phyloP scores from a whole-genome alignment of 2,797 vertebrate genomes.

The Myripristis jacobus region DNA sequence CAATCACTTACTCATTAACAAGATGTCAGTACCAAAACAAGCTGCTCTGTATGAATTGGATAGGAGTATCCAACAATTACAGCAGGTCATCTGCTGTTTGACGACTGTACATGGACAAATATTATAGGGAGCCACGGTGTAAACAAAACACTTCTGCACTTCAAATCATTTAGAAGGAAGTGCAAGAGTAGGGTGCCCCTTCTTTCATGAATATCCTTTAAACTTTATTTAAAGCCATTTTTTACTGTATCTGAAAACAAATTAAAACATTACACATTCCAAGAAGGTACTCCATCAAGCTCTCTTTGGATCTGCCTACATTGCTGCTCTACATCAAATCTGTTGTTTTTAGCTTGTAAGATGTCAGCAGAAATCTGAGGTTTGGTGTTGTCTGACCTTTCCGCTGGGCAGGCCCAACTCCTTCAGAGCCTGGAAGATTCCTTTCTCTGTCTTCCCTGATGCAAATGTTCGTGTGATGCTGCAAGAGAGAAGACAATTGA shows the following conservation, averaged over 20 bases:
- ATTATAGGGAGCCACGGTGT: not conserved
- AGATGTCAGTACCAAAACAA: not conserved
- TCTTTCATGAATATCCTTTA: too few relatives aligned
- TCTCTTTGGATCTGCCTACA: too few relatives aligned
- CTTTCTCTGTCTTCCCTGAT: slow-evolving; percentile 99
- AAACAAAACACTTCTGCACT: too few relatives aligned
- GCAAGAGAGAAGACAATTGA: not conserved
- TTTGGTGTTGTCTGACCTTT: slow-evolving; percentile 88
- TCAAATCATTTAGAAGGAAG: too few relatives aligned
- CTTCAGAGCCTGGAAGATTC: slow-evolving; percentile 98
- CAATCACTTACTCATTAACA: not conserved
- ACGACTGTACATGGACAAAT: not conserved
- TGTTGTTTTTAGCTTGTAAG: not conserved
- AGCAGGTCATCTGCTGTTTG: not conserved
- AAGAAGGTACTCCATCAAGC: too few relatives aligned
- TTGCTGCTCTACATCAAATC: too few relatives aligned
- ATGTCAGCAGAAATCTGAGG: not conserved
- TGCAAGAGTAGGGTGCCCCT: too few relatives aligned
- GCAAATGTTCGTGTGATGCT: slow-evolving; percentile 99
- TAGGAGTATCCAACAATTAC: not conserved
- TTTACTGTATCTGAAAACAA: too few relatives aligned
- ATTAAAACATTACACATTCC: too few relatives aligned
- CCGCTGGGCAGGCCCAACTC: slow-evolving; percentile 98
- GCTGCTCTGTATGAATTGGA: not conserved
- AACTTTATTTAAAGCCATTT: too few relatives aligned